Conservation (phyloP, 2,797 vertebrate species). For the Cuniculus paca region DNA sequence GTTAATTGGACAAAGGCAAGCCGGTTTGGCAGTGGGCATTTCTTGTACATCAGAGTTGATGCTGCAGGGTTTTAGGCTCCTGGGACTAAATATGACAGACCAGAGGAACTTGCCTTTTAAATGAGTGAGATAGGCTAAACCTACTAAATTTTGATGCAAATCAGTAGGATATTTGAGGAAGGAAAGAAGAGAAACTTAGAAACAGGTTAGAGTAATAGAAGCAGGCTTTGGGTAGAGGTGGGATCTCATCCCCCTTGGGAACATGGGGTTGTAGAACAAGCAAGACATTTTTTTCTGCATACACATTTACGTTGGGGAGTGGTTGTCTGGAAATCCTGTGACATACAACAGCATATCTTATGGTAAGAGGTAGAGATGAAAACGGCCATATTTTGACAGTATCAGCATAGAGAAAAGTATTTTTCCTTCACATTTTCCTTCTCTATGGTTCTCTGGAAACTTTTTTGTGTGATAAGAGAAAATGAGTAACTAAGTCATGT, state of each 20-base stretch:
- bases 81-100: slow-evolving; percentile 16
- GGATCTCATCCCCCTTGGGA: not conserved
- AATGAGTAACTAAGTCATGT: not conserved
- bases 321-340: not conserved
- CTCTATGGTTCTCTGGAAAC: not conserved
- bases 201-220: not conserved
- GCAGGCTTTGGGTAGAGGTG: not conserved
- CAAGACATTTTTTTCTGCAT: not conserved
- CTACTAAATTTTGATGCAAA: not conserved
- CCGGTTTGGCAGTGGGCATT: not conserved
- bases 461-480: not conserved
- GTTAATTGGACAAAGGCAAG: slow-evolving; percentile 54
- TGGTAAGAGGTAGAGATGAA: not conserved
- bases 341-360: not conserved
- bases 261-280: not conserved
- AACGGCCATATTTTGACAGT: not conserved
- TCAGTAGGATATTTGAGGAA: slow-evolving; percentile 39
- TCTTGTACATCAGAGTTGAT: slow-evolving; percentile 6
- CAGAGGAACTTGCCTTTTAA: not conserved
- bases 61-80: not conserved
- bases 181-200: not conserved
- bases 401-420: not conserved
- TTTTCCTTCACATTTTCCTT: not conserved
- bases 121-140: not conserved
- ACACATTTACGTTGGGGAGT: not conserved